Evolutionary conservation across 1,140 invertebrate species (phyloP), one percentile per base, ranked within the genome.

Genomic region (Ceratina japonica): DNA sequence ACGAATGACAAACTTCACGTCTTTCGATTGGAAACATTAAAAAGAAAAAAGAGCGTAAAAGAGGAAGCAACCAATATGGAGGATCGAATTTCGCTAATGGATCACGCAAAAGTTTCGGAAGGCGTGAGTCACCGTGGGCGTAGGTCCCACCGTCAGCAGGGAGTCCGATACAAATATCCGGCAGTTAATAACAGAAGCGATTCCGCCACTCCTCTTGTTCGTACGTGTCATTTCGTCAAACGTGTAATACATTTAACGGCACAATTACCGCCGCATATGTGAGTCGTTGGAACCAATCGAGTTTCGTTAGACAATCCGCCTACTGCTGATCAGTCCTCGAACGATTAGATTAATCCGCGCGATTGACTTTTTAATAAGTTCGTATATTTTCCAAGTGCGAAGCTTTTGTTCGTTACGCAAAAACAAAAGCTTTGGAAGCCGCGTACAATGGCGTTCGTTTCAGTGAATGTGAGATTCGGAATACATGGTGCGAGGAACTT

Each of bases 61-160:
- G 2, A 15, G 12, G 15, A 18, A 44, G 61, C 54, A 18, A 62
- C 24, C 66, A 68, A 71, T 49, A 16, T 58, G 49, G 61, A 62
- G 52, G 69, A 77, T 83, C 56, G 62, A 82, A 83, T 86, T 86
- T 86, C 68, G 51, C 62, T 87, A 87, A 88, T 88, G 84, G 85
- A 81, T 84, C 84, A 86, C 86, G 84, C 82, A 58, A 87, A 84
- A 82, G 78, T 79, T 75, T 13, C 18, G 44, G 20, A 54, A 81
- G 52, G 68, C 56, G 76, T 84, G 77, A 84, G 64, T 86, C 76
- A 86, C 20, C 27, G 61, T 54, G 73, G 63, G 74, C 56, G 74
- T 77, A 56, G 59, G 64, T 63, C 54, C 22, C 51, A 31, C 78
- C 76, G 64, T 80, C 78, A 69, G 73, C 78, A 31, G 63, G 73